Percentiles rank a stretch among this genome's conserved stretches.
phyloP scores from a whole-genome alignment of 2,797 vertebrate genomes.

The Tinamus major region DNA sequence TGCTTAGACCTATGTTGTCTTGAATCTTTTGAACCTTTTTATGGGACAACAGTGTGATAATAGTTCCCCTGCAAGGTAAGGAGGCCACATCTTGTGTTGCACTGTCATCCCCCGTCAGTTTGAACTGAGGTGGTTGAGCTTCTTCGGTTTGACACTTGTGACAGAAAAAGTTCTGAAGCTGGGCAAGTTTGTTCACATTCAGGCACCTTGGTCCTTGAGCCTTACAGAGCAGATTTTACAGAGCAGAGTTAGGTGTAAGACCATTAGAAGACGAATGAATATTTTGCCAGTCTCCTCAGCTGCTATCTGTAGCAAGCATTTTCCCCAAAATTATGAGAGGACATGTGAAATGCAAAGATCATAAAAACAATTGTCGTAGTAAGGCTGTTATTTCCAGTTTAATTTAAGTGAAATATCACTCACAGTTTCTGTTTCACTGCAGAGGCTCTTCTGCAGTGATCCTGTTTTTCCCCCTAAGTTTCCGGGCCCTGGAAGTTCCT shows the following conservation, averaged over 20 bases:
- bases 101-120: rapidly evolving
- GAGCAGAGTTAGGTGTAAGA: neutral
- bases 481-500: neutral
- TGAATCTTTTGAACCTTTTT: neutral
- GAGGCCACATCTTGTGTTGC: neutral
- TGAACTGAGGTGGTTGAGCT: neutral
- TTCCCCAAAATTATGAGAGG: constrained; percentile 3
- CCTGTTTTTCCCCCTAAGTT: neutral
- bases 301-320: neutral
- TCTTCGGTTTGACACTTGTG: rapidly evolving
- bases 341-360: neutral
- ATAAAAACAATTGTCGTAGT: neutral
- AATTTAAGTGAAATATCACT: neutral
- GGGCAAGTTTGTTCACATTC: neutral
- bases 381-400: neutral
- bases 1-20: neutral
- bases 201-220: neutral
- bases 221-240: neutral
- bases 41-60: too few relatives aligned
- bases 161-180: neutral
- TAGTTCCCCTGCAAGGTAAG: neutral
- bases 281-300: neutral
- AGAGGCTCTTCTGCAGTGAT: neutral
- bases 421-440: neutral
- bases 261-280: neutral